Conservation (phyloP, 2,113 vertebrate species). For the Podiceps cristatus region DNA sequence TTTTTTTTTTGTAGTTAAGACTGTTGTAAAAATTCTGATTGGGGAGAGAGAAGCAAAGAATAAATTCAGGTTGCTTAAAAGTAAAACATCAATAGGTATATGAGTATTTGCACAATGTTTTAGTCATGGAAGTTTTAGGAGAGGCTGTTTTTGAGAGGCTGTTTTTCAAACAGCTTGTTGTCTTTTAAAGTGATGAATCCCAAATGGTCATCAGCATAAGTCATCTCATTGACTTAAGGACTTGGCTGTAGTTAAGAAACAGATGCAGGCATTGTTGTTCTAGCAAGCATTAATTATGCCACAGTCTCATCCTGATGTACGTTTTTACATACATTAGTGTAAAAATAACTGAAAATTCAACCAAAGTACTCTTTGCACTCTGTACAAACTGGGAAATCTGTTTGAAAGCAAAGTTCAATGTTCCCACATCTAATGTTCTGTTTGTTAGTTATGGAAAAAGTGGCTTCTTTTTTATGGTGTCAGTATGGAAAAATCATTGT, state of each 20-base stretch:
- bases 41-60: not conserved
- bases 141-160: too few relatives aligned
- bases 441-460: constrained; percentile 11
- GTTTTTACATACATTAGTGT: not conserved
- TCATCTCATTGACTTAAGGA: not conserved
- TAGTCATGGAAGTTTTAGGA: not conserved
- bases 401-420: not conserved
- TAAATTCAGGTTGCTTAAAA: not conserved
- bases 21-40: not conserved
- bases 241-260: not conserved
- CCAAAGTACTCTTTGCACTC: not conserved
- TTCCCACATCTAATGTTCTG: not conserved
- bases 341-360: constrained; percentile 23
- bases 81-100: not conserved
- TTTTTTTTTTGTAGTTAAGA: not conserved
- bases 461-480: not conserved
- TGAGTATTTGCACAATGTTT: not conserved
- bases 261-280: constrained; percentile 33
- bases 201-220: not conserved
- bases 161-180: not conserved
- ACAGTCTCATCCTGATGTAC: not conserved
- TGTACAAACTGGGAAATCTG: not conserved
- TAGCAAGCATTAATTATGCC: not conserved
- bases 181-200: not conserved
- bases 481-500: not conserved